These are phyloP conservation scores for Platalea minor DNA, from an alignment of 2,797 vertebrate genomes.

Conservation along the genomic window DNA sequence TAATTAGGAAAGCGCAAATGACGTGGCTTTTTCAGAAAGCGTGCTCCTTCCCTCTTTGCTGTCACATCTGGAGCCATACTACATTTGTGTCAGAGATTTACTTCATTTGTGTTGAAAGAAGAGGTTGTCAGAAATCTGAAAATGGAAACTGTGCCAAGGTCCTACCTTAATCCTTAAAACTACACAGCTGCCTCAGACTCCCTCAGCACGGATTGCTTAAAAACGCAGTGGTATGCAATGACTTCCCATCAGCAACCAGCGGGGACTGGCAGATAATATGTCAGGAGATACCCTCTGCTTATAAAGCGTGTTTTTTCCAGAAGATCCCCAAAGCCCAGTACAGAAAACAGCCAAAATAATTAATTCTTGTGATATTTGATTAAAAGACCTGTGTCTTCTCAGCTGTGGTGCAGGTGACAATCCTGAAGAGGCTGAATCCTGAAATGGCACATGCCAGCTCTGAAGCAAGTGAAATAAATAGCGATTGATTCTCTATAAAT, in stretches of 20 bases:
- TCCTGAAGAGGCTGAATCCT: neutral
- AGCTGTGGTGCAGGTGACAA: neutral
- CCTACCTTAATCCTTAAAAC: conserved; percentile 55
- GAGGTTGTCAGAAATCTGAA: conserved; percentile 36
- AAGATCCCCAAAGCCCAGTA: neutral
- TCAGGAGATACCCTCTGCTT: neutral
- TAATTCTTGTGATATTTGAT: neutral
- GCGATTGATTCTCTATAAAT: neutral
- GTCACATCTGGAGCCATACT: neutral
- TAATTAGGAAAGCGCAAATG: conserved; percentile 24
- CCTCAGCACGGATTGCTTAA: neutral
- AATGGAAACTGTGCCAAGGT: neutral
- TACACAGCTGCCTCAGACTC: conserved; percentile 30
- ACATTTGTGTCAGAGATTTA: conserved; percentile 12
- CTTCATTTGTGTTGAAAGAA: conserved; percentile 60
- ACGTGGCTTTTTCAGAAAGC: neutral
- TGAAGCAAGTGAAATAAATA: neutral
- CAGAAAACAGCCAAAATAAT: neutral
- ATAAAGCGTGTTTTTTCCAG: neutral
- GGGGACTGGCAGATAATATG: neutral
- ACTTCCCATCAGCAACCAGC: neutral
- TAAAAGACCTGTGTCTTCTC: neutral
- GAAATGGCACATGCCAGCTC: neutral
- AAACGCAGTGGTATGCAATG: neutral
- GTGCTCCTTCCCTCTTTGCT: neutral